phyloP scores from a whole-genome alignment of 2,888 invertebrate genomes.

The Hedya salicella region DNA sequence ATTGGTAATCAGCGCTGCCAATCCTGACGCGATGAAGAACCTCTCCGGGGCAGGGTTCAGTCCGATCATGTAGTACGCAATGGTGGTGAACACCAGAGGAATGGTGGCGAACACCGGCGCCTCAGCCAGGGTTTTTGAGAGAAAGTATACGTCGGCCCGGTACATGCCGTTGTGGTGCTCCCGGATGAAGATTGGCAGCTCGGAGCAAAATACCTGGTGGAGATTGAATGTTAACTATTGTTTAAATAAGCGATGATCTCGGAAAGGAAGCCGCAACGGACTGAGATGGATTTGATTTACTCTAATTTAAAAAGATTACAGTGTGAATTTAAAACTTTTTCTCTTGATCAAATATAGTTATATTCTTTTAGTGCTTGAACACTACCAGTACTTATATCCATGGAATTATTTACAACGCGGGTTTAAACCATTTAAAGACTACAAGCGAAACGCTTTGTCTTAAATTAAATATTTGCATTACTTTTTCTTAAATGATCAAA shows the following conservation, averaged over 20 bases:
- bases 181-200: conserved; percentile 94
- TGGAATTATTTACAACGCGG: too few species aligned
- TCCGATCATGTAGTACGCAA: conserved; percentile 96
- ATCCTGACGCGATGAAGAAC: conserved; percentile 90
- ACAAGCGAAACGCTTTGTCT: too few species aligned
- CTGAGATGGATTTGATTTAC: too few species aligned
- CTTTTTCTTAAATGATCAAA: too few species aligned
- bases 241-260: not conserved
- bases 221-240: not conserved
- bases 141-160: conserved; percentile 94
- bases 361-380: too few species aligned
- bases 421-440: too few species aligned
- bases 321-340: too few species aligned
- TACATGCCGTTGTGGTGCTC: conserved; percentile 97
- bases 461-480: too few species aligned
- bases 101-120: conserved; percentile 93
- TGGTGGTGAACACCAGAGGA: conserved; percentile 92
- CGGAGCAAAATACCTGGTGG: conserved; percentile 93
- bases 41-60: conserved; percentile 87
- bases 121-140: conserved; percentile 96
- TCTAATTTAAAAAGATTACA: too few species aligned
- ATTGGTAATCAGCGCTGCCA: conserved; percentile 94
- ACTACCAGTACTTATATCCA: too few species aligned
- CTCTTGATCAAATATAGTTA: too few species aligned
- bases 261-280: too few species aligned